Evolutionary conservation across 2,888 invertebrate species (phyloP).

Genomic region (Gnatocerus cornutus): DNA sequence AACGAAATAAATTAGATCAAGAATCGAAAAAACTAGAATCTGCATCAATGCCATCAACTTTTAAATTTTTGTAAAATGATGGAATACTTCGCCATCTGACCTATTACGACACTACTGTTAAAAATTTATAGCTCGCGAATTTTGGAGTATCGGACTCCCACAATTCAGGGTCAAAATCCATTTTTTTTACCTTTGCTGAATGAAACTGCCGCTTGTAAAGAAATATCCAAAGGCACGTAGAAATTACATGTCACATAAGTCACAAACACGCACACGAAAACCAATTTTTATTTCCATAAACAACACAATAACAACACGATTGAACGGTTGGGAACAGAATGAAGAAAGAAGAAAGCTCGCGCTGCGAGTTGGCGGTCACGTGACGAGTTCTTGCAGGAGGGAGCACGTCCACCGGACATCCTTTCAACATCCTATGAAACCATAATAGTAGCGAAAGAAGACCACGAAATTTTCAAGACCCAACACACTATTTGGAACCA

Average conservation of each 20-base stretch:
- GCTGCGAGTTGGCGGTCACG: slow-evolving; percentile 62
- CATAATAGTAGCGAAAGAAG: slow-evolving; percentile 15
- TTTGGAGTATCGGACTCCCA: background rate
- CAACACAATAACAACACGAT: slow-evolving; percentile 49
- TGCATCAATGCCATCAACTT: slow-evolving; percentile 49
- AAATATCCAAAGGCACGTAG: slow-evolving; percentile 51
- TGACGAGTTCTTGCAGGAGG: slow-evolving; percentile 60
- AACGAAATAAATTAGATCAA: too few relatives aligned
- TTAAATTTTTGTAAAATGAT: slow-evolving; percentile 36
- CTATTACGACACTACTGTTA: slow-evolving; percentile 33
- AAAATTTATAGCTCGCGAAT: slow-evolving; percentile 7
- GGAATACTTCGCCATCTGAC: slow-evolving; percentile 19
- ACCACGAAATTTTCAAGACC: background rate
- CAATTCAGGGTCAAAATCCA: background rate
- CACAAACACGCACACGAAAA: slow-evolving; percentile 53
- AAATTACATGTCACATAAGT: slow-evolving; percentile 53
- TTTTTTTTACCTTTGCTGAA: slow-evolving; percentile 24
- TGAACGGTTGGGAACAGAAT: slow-evolving; percentile 61
- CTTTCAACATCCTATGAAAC: slow-evolving; percentile 54
- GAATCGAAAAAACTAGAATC: slow-evolving; percentile 17
- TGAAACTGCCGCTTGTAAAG: slow-evolving; percentile 15
- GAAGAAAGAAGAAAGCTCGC: slow-evolving; percentile 66
- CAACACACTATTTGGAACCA: too few relatives aligned
- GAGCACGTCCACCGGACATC: slow-evolving; percentile 66
- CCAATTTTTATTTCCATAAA: slow-evolving; percentile 24